Evolutionary conservation across 1,140 invertebrate genomes (phyloP), one percentile per base, ranked within the genome.

Genomic region (Eupeodes corollae): DNA sequence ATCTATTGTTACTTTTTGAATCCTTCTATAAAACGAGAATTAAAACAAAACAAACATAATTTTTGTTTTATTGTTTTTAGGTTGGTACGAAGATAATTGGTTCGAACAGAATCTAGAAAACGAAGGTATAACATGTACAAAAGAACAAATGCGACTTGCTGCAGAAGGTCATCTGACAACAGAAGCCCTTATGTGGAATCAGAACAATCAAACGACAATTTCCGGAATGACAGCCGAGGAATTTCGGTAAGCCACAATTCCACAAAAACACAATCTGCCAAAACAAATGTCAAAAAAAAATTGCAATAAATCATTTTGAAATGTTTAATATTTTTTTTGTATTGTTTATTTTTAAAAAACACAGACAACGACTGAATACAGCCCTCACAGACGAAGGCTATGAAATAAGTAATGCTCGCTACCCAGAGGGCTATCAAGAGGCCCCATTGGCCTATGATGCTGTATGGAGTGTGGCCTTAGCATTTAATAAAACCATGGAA

Each of bases 81-180:
- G 88, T 37, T 99, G 96, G 96, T 99, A 99, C 68, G 92, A 98
- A 61, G 94, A 99, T 65, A 94, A 98, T 61, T 99, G 96, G 96
- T 99, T 93, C 66, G 87, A 91, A 59, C 77, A 81, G 0, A 87
- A 88, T 58, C 66, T 91, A n/a, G 80, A 89, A 48, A 84, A 89
- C 42, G 89, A 94, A 67, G 80, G 83, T 14, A 85, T 98, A 21
- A 84, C 91, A 49, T 99, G 97, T 64, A 96, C 91, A 0, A 76
- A 78, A 34, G 88, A 96, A 55, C 79, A 99, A 68, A 95, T 99
- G 88, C 70, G 81, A 38, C 76, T 80, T 49, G 96, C 95, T 0
- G 89, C 95, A 1, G 92, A 98, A 68, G 94, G 94, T 0, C 96
- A 99, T 68, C 71, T 99, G 13, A 99, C 96, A 1, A 99, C 96